Base-by-base conservation (phyloP, 2,888 invertebrate genomes). In the Plebejus melissa region DNA sequence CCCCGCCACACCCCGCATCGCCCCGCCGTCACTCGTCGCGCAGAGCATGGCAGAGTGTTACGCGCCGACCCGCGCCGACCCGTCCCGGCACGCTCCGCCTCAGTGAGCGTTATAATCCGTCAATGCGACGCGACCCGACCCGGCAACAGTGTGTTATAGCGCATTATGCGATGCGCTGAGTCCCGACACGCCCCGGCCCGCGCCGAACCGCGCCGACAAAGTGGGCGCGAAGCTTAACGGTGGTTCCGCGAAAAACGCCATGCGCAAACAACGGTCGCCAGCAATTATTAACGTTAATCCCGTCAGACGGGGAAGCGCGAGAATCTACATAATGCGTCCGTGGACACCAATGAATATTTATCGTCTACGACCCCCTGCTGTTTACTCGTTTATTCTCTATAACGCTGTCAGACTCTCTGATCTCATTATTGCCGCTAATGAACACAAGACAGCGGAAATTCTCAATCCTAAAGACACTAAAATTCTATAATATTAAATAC, bases 341-440 rank as follows among this genome's bases (percentile, higher is more conserved):
- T 71, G 46, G 58, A 57, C 72, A 50, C n/a, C 74, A 22, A 74
- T 74, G 74, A 74, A 74, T 74, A 74, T 74, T 57, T 74, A 74
- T 74, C 74, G 74, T 58, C 74, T 36, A n/a, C 71, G 71, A 71
- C 74, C 57, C 72, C 72, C 50, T 28, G 50, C 2, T 72, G 72
- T 54, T 72, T 72, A 16, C 72, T 54, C 54, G 50, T 54, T 72
- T 54, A 70, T 70, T 70, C 7, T 70, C 70, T 7, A 70, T 50
- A 28, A 28, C 50, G 13, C 50, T 50, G 50, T 13, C 28, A 72
- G 50, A 72, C 13, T 58, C 46, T 58, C 58, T 4, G 38, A 74
- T 74, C 57, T 58, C 57, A 74, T 74, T 74, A 58, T 50, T 74
- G 50, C 74, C 74, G 50, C 54, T 74, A 71, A 71, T 71, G 71